Percentiles rank a stretch among this genome's conserved stretches.
These are phyloP conservation scores for Luffia ferchaultella DNA, from an alignment of 2,888 invertebrate species.

Conservation along the genomic window DNA sequence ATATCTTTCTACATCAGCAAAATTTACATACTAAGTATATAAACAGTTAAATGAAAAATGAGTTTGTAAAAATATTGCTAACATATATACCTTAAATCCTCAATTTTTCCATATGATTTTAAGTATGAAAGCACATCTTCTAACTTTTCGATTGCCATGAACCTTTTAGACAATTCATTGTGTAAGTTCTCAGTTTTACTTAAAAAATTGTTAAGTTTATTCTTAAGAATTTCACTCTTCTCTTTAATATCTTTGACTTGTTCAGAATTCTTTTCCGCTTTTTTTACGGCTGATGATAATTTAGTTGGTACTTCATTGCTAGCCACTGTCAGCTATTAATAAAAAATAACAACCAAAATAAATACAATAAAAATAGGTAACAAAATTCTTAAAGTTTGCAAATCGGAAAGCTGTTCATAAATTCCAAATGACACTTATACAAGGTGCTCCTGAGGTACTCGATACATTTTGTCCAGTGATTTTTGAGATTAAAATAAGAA, in stretches of 20 bases:
- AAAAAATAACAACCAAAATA: too few species aligned
- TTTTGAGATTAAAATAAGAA: too few species aligned
- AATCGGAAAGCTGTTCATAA: too few species aligned
- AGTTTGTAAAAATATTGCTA: not conserved
- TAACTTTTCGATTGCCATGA: slow-evolving; percentile 57
- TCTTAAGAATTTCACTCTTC: slow-evolving; percentile 48
- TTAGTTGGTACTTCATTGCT: not conserved
- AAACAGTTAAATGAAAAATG: not conserved
- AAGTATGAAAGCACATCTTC: slow-evolving; percentile 72
- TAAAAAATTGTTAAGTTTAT: slow-evolving; percentile 43
- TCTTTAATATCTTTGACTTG: slow-evolving; percentile 52
- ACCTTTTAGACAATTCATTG: slow-evolving; percentile 44
- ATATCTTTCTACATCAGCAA: not conserved
- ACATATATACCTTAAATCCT: slow-evolving; percentile 70
- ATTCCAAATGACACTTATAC: too few species aligned
- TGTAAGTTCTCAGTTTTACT: slow-evolving; percentile 44
- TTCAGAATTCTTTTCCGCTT: slow-evolving; percentile 64
- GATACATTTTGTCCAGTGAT: too few species aligned
- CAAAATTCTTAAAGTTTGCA: too few species aligned
- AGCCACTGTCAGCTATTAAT: not conserved
- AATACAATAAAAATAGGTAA: too few species aligned
- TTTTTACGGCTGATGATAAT: slow-evolving; percentile 34
- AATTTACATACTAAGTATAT: not conserved
- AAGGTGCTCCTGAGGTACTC: too few species aligned
- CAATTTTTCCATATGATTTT: slow-evolving; percentile 73